Evolutionary conservation across 2,888 invertebrate genomes (phyloP), one percentile per base, ranked within the genome.

Genomic region (Danaus chrysippus): DNA sequence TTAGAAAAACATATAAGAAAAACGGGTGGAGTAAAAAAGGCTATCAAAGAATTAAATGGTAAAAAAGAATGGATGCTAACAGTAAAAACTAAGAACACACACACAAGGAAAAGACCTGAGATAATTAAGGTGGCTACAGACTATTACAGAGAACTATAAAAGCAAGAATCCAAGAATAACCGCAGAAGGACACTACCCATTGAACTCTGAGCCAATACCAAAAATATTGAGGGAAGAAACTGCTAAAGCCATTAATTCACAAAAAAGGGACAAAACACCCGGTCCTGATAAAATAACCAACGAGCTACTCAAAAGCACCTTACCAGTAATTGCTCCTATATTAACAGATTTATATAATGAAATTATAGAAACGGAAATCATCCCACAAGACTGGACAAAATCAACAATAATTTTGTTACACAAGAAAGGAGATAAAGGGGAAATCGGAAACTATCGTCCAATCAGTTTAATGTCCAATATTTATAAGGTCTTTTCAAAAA

Each of bases 181-280:
- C 17, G 23, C 19, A 17, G 10, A 41, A 12, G 8, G 42, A 42
- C 41, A 10, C 8, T 17, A 15, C 1, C 3, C 13, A 59, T n/a
- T 9, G 34, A 54, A 59, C 46, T 44, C 34, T 15, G 43, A 62
- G 54, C 11, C n/a, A 9, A 13, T 59, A 53, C 56, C 62, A 55
- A 13, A 11, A 64, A 72, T 74, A 43, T 8, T 74, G 62, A 61
- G 64, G 8, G 66, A 65, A 59, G 70, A 76, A 72, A 69, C 61
- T 15, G 54, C 63, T 56, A 69, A 54, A 66, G 59, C 73, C 23
- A 73, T 73, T 8, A 59, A 62, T 10, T 68, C 70, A 34, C 73
- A 73, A 65, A 73, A 73, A 41, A 13, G 53, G 42, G 70, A 69
- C 44, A 74, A 74, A 56, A 66, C 73, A 11, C 70, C 74, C 15